Conservation (phyloP, 2,797 vertebrate genomes). For the Microchirus variegatus region DNA sequence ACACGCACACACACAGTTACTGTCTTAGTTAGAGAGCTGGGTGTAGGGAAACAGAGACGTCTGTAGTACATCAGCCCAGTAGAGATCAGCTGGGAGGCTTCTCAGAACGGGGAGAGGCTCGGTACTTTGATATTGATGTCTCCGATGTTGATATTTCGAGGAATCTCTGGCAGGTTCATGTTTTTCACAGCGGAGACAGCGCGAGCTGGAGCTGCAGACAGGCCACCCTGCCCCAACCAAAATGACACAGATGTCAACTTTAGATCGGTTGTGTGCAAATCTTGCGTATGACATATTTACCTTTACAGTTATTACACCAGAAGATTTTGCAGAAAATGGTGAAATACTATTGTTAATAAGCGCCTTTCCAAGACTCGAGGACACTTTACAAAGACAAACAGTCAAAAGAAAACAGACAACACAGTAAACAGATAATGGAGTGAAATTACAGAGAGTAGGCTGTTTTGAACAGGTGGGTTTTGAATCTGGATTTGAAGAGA, state of each 20-base stretch:
- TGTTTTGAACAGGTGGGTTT: too few relatives aligned
- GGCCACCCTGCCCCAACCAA: constrained; percentile 82
- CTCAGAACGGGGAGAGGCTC: constrained; percentile 90
- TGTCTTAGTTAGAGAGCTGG: constrained; percentile 19
- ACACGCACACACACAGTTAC: neutral
- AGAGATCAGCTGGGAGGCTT: constrained; percentile 33
- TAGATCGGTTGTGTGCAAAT: neutral
- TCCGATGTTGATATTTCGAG: constrained; percentile 95
- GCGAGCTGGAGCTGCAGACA: constrained; percentile 90
- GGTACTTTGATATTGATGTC: constrained; percentile 97
- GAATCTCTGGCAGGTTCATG: constrained; percentile 95
- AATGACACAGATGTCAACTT: constrained; percentile 23
- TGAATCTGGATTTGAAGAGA: too few relatives aligned
- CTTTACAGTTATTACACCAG: neutral
- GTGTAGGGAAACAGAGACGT: constrained; percentile 18
- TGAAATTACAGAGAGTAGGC: too few relatives aligned
- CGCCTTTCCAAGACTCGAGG: too few relatives aligned
- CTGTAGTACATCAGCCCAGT: constrained; percentile 38
- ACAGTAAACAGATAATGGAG: too few relatives aligned
- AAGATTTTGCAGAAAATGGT: too few relatives aligned
- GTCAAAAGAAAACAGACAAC: too few relatives aligned
- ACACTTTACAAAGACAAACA: too few relatives aligned
- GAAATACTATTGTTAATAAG: too few relatives aligned
- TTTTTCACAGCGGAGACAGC: constrained; percentile 94
- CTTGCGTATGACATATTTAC: neutral